These are phyloP conservation scores for Cotesia congregata DNA, from an alignment of 2,888 invertebrate genomes.

Conservation along the genomic window DNA sequence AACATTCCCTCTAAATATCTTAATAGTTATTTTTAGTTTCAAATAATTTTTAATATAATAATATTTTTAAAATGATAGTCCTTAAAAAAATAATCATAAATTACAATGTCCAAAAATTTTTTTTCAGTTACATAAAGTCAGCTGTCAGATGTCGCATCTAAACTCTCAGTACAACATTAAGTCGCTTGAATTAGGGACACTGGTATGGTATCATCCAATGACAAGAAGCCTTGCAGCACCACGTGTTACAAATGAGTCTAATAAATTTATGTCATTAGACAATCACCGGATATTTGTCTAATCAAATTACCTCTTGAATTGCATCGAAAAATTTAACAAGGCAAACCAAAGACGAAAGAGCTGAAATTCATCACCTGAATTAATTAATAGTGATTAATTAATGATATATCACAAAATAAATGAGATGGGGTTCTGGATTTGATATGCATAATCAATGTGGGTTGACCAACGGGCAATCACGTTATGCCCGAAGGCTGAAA, in stretches of 20 bases:
- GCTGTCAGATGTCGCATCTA: not conserved
- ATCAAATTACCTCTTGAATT: not conserved
- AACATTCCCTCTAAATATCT: no score
- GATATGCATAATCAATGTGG: not conserved
- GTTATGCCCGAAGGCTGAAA: conserved; percentile 7
- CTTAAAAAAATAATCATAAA: not conserved
- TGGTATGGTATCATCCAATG: conserved; percentile 63
- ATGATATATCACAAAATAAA: not conserved
- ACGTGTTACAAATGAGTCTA: not conserved
- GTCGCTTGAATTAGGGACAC: conserved; percentile 59
- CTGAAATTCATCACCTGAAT: no score
- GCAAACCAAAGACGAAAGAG: no score
- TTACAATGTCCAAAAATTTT: not conserved
- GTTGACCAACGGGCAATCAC: not conserved
- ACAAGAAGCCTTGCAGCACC: conserved; percentile 54
- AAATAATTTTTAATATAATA: not conserved
- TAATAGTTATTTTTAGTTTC: no score
- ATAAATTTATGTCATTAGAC: not conserved
- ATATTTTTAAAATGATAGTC: not conserved
- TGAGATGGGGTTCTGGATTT: not conserved
- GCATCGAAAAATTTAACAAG: no score
- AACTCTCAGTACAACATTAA: conserved; percentile 43
- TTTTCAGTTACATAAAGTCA: not conserved
- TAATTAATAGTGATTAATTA: no score
- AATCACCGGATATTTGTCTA: not conserved